Percentiles rank a stretch among this genome's conserved stretches.
Conservation (phyloP, 1,140 invertebrate genomes). For the Scaptomyza pallida region DNA sequence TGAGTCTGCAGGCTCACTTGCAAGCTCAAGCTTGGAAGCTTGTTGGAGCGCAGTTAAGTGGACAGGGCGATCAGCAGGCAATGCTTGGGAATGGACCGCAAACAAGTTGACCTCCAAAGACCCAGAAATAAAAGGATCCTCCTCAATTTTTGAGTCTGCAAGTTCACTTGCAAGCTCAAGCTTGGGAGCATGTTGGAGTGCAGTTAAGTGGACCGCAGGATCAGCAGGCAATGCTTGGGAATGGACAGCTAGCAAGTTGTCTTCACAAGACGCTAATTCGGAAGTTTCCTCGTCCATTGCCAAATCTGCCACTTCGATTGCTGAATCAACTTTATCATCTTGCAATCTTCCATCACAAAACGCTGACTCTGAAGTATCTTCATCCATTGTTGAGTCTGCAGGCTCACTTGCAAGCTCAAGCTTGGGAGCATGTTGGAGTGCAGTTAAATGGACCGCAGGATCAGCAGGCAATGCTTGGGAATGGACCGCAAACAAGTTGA, state of each 20-base stretch:
- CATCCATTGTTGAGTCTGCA: too few relatives aligned
- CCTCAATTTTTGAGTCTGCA: not conserved
- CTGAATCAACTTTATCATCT: not conserved
- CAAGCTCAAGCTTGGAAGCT: not conserved
- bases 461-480: slow-evolving; percentile 8
- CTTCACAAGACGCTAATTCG: too few relatives aligned
- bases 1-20: not conserved
- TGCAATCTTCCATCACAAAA: too few relatives aligned
- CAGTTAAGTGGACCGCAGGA: too few relatives aligned
- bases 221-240: not conserved
- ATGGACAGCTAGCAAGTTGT: not conserved
- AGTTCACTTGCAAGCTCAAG: too few relatives aligned
- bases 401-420: too few relatives aligned
- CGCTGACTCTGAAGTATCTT: too few relatives aligned
- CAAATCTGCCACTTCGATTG: not conserved
- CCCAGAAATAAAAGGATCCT: not conserved
- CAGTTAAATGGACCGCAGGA: not conserved
- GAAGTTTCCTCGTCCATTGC: too few relatives aligned
- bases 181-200: too few relatives aligned
- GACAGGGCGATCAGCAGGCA: slow-evolving; percentile 1
- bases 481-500: slow-evolving; percentile 5
- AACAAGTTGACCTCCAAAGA: not conserved
- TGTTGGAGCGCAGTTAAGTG: not conserved
- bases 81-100: slow-evolving; percentile 4
- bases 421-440: not conserved